Percentiles rank a stretch among this genome's conserved stretches.
These are phyloP conservation scores for Oreochromis spilurus DNA, from an alignment of 2,113 vertebrate genomes.

Conservation along the genomic window DNA sequence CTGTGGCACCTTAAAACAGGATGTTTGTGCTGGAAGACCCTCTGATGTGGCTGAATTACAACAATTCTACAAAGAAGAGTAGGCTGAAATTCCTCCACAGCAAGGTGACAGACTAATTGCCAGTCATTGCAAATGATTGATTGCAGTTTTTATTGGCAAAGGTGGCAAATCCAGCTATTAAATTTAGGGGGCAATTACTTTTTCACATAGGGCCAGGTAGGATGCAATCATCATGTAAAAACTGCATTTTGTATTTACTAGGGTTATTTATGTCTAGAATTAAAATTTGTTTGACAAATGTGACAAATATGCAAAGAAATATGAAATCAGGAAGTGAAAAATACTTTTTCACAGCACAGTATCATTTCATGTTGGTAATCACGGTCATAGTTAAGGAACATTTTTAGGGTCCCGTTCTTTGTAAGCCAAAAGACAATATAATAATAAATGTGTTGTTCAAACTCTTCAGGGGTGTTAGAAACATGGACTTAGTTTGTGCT, in stretches of 20 bases:
- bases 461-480: not conserved
- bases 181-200: not conserved
- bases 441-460: not conserved
- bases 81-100: not conserved
- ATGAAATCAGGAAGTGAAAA: not conserved
- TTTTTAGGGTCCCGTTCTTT: not conserved
- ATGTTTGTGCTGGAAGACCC: fast-evolving
- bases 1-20: not conserved
- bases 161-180: not conserved
- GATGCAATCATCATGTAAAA: not conserved
- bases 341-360: not conserved
- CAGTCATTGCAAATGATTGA: not conserved
- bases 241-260: not conserved
- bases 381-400: not conserved
- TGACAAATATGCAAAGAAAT: not conserved
- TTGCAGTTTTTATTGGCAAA: not conserved
- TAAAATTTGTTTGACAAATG: not conserved
- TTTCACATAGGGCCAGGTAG: not conserved
- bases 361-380: not conserved
- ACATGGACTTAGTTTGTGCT: not conserved
- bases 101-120: not conserved
- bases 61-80: not conserved
- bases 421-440: not conserved
- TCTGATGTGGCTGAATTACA: not conserved
- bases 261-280: not conserved